A percentile compares a stretch with the other conserved stretches of the same genome.
phyloP scores from a whole-genome alignment of 2,888 invertebrate genomes.

The Thereva nobilitata region DNA sequence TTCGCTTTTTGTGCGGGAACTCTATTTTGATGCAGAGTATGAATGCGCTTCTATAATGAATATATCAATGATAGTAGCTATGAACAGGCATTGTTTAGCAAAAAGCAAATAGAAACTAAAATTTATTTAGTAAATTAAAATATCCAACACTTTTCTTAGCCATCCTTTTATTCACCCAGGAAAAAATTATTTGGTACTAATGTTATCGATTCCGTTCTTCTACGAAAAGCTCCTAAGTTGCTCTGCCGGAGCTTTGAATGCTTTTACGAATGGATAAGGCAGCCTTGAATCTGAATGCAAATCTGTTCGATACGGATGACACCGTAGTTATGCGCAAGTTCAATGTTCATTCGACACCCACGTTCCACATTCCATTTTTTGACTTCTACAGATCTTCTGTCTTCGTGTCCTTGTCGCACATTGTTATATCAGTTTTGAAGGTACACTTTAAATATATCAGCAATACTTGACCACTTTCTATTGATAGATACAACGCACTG shows the following conservation, averaged over 20 bases:
- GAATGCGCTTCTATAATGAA: slow-evolving; percentile 3
- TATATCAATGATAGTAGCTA: slow-evolving; percentile 14
- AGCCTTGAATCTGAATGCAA: too few species aligned
- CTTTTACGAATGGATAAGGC: too few species aligned
- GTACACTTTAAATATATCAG: too few species aligned
- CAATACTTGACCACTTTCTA: too few species aligned
- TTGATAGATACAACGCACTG: too few species aligned
- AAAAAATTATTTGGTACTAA: slow-evolving; percentile 30
- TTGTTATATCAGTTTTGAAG: too few species aligned
- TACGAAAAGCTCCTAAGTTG: slow-evolving; percentile 28
- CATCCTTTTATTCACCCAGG: slow-evolving; percentile 32
- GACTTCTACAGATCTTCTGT: too few species aligned
- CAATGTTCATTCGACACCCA: too few species aligned
- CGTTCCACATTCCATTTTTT: too few species aligned
- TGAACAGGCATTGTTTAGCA: slow-evolving; percentile 21
- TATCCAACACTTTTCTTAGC: slow-evolving; percentile 32
- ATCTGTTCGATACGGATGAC: too few species aligned
- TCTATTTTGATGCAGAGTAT: slow-evolving; percentile 20
- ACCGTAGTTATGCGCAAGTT: too few species aligned
- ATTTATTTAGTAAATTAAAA: slow-evolving; percentile 26
- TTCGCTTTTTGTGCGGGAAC: slow-evolving; percentile 5
- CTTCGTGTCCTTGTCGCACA: too few species aligned
- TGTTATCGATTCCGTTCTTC: slow-evolving; percentile 31
- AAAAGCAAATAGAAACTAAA: slow-evolving; percentile 23
- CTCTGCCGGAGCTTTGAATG: not conserved